Evolutionary conservation across 1,140 invertebrate species (phyloP).

Genomic region (Drosophila bocqueti): DNA sequence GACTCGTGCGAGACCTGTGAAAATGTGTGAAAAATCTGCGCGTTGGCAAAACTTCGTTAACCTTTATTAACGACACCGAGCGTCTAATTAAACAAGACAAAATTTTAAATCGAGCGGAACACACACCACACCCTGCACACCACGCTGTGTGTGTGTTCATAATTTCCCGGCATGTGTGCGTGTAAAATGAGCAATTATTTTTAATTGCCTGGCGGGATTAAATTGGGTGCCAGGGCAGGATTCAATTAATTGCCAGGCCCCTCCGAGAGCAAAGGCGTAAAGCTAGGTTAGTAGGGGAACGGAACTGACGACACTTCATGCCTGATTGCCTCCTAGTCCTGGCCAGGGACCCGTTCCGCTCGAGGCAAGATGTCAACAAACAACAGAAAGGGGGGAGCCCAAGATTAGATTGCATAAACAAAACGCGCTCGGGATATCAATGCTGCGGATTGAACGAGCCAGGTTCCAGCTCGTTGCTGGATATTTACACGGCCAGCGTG

Average conservation of each 20-base stretch:
- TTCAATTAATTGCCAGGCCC: conserved; percentile 62
- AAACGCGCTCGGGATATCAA: conserved; percentile 47
- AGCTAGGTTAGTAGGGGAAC: neutral
- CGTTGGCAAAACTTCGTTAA: conserved; percentile 74
- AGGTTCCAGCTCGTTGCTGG: conserved; percentile 61
- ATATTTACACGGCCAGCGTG: conserved; percentile 71
- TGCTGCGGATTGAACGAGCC: conserved; percentile 54
- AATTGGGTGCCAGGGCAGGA: conserved; percentile 58
- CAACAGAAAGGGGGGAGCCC: conserved; percentile 6
- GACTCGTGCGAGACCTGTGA: conserved; percentile 27
- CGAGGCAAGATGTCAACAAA: conserved; percentile 68
- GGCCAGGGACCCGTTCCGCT: conserved; percentile 28
- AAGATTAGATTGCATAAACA: conserved; percentile 76
- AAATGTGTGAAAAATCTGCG: conserved; percentile 79
- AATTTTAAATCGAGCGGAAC: conserved; percentile 46
- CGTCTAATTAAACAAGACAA: conserved; percentile 79
- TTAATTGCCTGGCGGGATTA: conserved; percentile 64
- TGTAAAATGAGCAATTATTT: conserved; percentile 75
- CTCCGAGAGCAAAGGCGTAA: conserved; percentile 11
- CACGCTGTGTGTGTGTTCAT: conserved; percentile 53
- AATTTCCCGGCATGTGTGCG: conserved; percentile 46
- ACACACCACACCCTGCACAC: neutral
- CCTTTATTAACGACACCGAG: conserved; percentile 76
- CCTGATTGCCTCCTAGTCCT: conserved; percentile 18
- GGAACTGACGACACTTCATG: conserved; percentile 29